Evolutionary conservation across 2,113 vertebrate genomes (phyloP).

Genomic region (Porphyrio hochstetteri): DNA sequence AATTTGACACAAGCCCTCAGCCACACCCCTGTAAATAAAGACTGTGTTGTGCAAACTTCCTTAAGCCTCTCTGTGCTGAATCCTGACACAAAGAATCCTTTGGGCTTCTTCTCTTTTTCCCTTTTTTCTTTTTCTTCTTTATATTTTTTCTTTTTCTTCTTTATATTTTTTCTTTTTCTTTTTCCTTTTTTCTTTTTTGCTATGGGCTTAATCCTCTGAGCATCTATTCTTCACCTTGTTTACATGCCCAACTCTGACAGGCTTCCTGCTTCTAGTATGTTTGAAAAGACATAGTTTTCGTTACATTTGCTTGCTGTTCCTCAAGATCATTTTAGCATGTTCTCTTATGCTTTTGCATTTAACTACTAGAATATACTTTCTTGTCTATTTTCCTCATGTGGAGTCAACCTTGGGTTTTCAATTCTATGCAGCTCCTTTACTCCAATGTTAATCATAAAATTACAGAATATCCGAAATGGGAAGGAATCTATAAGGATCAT

Average conservation of each 20-base stretch:
- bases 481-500: no score
- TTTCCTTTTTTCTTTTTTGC: not conserved
- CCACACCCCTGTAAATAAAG: constrained; percentile 16
- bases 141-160: fast-evolving
- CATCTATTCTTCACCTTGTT: not conserved
- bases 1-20: not conserved
- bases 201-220: not conserved
- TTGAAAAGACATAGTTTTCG: not conserved
- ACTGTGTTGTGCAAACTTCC: constrained; percentile 16
- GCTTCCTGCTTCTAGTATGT: not conserved
- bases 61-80: not conserved
- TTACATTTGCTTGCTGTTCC: not conserved
- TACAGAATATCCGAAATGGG: no score
- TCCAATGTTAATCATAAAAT: not conserved
- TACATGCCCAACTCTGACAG: not conserved
- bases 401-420: not conserved
- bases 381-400: not conserved
- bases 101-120: fast-evolving
- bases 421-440: not conserved
- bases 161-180: fast-evolving
- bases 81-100: not conserved
- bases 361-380: not conserved
- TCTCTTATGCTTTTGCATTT: not conserved
- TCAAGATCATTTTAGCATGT: not conserved
- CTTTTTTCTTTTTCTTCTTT: fast-evolving